Evolutionary conservation across 2,888 invertebrate species (phyloP).

Genomic region (Laothoe populi): DNA sequence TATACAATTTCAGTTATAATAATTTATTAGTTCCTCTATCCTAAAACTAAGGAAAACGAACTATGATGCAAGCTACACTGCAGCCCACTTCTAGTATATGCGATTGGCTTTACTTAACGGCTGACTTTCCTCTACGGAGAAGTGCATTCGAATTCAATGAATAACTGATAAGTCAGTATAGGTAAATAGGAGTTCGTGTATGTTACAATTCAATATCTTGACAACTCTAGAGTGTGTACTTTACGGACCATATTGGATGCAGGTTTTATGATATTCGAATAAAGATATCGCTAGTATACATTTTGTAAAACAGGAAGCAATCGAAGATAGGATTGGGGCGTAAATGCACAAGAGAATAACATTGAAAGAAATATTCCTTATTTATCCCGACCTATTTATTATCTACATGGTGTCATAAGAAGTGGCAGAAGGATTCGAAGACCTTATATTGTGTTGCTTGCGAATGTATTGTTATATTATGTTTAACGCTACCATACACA

Average conservation of each 20-base stretch:
- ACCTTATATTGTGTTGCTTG: not conserved
- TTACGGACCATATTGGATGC: conserved; percentile 16
- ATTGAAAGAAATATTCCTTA: not conserved
- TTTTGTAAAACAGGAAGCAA: conserved; percentile 15
- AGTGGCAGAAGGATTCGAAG: not conserved
- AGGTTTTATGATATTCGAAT: conserved; percentile 5
- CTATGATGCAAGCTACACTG: not conserved
- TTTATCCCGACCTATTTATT: not conserved
- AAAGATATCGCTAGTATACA: conserved; percentile 9
- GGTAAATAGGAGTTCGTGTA: conserved; percentile 2
- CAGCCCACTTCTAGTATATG: not conserved
- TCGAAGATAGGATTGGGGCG: not conserved
- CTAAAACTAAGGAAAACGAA: not conserved
- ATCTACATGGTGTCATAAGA: not conserved
- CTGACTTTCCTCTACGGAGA: conserved; percentile 6
- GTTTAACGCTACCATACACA: too few relatives aligned
- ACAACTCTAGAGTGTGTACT: conserved; percentile 11
- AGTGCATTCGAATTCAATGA: conserved; percentile 37
- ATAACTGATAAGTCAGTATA: conserved; percentile 38
- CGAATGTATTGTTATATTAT: not conserved
- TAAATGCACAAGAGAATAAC: not conserved
- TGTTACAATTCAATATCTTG: conserved; percentile 17
- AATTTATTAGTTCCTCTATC: too few relatives aligned
- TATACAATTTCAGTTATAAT: too few relatives aligned
- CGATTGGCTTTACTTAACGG: conserved; percentile 15